Conservation (phyloP, 2,888 invertebrate species). For the Thyatira batis region DNA sequence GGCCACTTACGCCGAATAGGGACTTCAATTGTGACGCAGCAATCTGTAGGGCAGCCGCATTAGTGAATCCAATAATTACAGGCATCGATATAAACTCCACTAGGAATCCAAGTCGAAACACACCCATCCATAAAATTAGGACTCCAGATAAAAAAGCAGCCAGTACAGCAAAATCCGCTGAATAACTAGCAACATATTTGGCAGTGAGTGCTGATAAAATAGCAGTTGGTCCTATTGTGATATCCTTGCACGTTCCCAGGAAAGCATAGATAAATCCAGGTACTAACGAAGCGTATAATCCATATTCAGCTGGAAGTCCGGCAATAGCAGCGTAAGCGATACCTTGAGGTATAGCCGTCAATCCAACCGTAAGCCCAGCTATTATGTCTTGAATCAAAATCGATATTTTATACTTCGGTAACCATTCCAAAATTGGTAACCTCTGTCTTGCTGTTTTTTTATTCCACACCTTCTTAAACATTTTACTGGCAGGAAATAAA, state of each 20-base stretch:
- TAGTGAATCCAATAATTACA: constrained; percentile 92
- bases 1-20: constrained; percentile 84
- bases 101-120: constrained; percentile 90
- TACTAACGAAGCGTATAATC: constrained; percentile 94
- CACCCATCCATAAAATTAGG: constrained; percentile 86
- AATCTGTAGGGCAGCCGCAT: constrained; percentile 93
- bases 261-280: constrained; percentile 94
- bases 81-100: constrained; percentile 93
- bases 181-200: constrained; percentile 83
- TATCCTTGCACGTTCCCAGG: constrained; percentile 91
- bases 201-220: constrained; percentile 93
- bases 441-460: constrained; percentile 70
- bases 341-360: constrained; percentile 92
- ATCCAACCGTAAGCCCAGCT: constrained; percentile 92
- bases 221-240: constrained; percentile 92
- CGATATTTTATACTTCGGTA: constrained; percentile 85
- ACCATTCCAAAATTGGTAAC: constrained; percentile 88
- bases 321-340: constrained; percentile 92
- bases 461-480: constrained; percentile 43
- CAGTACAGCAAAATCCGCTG: constrained; percentile 87
- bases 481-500: neutral
- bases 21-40: constrained; percentile 89
- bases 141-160: constrained; percentile 88
- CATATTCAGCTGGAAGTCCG: constrained; percentile 88
- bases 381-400: constrained; percentile 89